Percentiles rank a stretch among this genome's conserved stretches.
These are phyloP conservation scores for Eucidaris tribuloides DNA, from an alignment of 35 echinoderm and acorn worm genomes.

Conservation along the genomic window DNA sequence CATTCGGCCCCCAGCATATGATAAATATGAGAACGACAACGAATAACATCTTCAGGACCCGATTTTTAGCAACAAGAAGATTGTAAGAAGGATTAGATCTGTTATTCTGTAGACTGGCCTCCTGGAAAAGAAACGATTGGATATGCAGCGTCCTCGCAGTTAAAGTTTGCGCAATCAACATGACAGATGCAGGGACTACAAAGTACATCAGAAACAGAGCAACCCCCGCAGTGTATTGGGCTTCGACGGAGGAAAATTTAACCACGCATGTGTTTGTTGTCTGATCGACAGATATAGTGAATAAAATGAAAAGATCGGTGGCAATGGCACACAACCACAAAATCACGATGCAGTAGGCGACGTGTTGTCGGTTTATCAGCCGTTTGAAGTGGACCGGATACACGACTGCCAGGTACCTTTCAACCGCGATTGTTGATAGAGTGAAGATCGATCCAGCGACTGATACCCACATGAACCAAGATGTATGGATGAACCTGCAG, in stretches of 20 bases:
- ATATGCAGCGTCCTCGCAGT: background rate
- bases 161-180: constrained; percentile 18
- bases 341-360: constrained; percentile 12
- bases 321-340: constrained; percentile 47
- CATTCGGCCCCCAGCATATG: constrained; percentile 82
- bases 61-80: constrained; percentile 46
- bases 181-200: constrained; percentile 75
- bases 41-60: constrained; percentile 78
- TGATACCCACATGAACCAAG: constrained; percentile 68
- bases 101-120: background rate
- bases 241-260: background rate
- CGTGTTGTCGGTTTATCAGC: constrained; percentile 33
- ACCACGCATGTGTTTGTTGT: constrained; percentile 9
- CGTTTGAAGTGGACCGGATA: constrained; percentile 62
- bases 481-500: constrained; percentile 65
- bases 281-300: constrained; percentile 12
- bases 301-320: constrained; percentile 29
- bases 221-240: constrained; percentile 37
- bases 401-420: constrained; percentile 84
- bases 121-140: constrained; percentile 30
- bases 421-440: constrained; percentile 67
- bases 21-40: constrained; percentile 89
- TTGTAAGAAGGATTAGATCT: constrained; percentile 2
- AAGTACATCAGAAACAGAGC: constrained; percentile 56
- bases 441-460: constrained; percentile 75